Evolutionary conservation across 1,140 invertebrate genomes (phyloP), one percentile per base, ranked within the genome.

Genomic region (Holotrichia oblita): DNA sequence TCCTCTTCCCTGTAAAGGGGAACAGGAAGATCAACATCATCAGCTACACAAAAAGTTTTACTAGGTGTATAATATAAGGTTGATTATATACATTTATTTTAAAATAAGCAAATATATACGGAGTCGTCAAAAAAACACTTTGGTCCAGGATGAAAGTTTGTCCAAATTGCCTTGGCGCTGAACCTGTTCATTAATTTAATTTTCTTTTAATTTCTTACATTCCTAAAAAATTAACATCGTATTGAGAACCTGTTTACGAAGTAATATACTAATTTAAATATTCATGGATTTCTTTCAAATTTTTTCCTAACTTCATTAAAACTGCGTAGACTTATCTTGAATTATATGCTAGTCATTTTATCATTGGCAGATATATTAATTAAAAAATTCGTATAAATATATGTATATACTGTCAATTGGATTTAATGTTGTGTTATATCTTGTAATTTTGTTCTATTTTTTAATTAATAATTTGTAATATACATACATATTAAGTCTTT

Each of bases 361-460:
- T 55, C 48, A n/a, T 55, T 55, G 48, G 14, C 48, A 55, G 48
- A 17, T 55, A 55, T 55, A 55, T 55, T n/a, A 55, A 55, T n/a
- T 17, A 55, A 55, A 17, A 55, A 4, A 34, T 34, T 34, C 27
- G 27, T 34, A 34, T 34, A 34, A 34, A 34, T 34, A 34, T 34
- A 34, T 34, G 27, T 34, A 34, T 34, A 34, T 34, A 6, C 17
- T 55, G 48, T 55, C 48, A 55, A 7, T 55, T 55, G 48, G n/a
- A 55, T 55, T 55, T 55, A 55, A 17, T 55, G 17, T 17, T 34
- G 27, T 34, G 27, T 34, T 34, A 34, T 34, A 34, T 34, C 27
- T 55, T n/a, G 48, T 55, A 55, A 17, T 12, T n/a, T 17, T 34
- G 27, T 34, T 12, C 17, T 55, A 55, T 55, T 55, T 55, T 55